These are phyloP conservation scores for Micronycteris hirsuta DNA, from an alignment of 2,113 vertebrate genomes.

Conservation along the genomic window DNA sequence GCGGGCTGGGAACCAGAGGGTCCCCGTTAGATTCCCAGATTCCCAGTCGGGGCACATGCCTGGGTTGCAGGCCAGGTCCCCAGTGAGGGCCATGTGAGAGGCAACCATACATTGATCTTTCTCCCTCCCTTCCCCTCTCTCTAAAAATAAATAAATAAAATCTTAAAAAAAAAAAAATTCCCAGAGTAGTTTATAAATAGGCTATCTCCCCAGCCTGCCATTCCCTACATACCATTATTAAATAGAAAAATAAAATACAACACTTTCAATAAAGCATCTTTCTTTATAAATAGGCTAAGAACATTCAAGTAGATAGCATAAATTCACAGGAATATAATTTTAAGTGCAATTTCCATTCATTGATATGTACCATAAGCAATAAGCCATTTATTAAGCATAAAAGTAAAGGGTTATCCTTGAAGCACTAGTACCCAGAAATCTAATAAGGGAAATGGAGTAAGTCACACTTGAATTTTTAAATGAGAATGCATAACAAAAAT, in stretches of 20 bases:
- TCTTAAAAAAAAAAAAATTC: no score
- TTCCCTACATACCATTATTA: not conserved
- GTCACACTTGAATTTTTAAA: not conserved
- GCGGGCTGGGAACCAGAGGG: no score
- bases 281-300: not conserved
- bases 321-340: not conserved
- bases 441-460: not conserved
- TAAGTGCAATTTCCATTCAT: not conserved
- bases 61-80: no score
- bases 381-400: not conserved
- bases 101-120: no score
- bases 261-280: not conserved
- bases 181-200: not conserved
- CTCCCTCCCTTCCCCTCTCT: no score
- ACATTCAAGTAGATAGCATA: not conserved
- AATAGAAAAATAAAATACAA: not conserved
- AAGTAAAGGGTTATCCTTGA: not conserved
- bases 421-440: not conserved
- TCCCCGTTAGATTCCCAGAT: no score
- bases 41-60: no score
- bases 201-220: not conserved
- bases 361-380: not conserved
- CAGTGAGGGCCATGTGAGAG: no score
- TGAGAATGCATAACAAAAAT: not conserved
- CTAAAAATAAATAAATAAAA: no score